phyloP scores from a whole-genome alignment of 2,888 invertebrate genomes.

The Cylloceria caligata region DNA sequence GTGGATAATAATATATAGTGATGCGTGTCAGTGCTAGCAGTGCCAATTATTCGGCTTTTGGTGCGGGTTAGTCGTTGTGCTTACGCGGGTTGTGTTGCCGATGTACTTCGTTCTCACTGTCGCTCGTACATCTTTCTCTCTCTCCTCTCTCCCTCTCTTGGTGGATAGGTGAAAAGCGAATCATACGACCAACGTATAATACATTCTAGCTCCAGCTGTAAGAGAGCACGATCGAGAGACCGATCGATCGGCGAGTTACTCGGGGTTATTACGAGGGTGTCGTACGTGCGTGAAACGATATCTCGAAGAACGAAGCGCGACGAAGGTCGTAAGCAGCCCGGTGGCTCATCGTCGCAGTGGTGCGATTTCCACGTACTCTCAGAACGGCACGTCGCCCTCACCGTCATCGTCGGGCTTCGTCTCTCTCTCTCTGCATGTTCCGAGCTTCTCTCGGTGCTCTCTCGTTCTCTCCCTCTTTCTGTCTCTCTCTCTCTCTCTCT shows the following conservation, averaged over 20 bases:
- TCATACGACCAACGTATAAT: not conserved
- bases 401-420: constrained; percentile 24
- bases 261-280: constrained; percentile 42
- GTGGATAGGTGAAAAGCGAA: constrained; percentile 12
- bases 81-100: constrained; percentile 31
- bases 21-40: constrained; percentile 65
- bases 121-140: too few relatives aligned
- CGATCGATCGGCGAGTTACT: constrained; percentile 25
- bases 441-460: constrained; percentile 4
- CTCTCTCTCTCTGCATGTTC: constrained; percentile 20
- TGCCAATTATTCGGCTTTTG: constrained; percentile 70
- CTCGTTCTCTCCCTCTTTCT: constrained; percentile 25
- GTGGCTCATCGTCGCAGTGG: constrained; percentile 70
- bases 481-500: constrained; percentile 21
- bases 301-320: constrained; percentile 14
- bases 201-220: constrained; percentile 16
- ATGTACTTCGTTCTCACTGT: not conserved
- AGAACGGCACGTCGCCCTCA: constrained; percentile 35
- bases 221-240: constrained; percentile 27
- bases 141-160: constrained; percentile 14
- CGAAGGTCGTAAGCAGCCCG: constrained; percentile 34
- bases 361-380: constrained; percentile 65
- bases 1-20: constrained; percentile 63
- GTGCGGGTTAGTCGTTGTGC: constrained; percentile 52
- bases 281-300: constrained; percentile 41